Evolutionary conservation across 2,797 vertebrate species (phyloP), one percentile per base, ranked within the genome.

Genomic region (Trematomus bernacchii): DNA sequence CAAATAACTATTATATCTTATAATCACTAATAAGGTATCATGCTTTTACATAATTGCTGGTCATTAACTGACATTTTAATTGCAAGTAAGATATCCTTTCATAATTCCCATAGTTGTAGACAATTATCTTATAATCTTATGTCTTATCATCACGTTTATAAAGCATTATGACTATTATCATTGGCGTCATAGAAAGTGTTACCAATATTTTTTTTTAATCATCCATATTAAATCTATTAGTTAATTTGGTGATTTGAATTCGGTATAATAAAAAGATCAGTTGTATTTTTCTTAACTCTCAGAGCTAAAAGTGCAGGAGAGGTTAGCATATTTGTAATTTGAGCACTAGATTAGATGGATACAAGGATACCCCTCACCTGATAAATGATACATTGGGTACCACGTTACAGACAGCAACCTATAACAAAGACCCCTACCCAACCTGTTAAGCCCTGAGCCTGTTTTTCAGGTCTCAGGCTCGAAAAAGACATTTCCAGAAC

Each of bases 301-400:
- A 68, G 21, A 76, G 46, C 58, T 65, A 3, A 58, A 74, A 19
- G 13, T 73, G 37, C 42, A 51, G 43, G 27, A 13, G 14, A 16
- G 10, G 21, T 64, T 33, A 47, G 19, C 3, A 1, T 44, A 42
- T 42, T n/a, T 73, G 52, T 85, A 74, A 86, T 6, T 65, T 46
- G 68, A 82, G 79, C 46, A 21, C 9, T 30, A 54, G 42, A 59
- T 73, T 23, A 40, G 10, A 71, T 54, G 40, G 50, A 62, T 21
- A 54, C 44, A 73, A 33, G 43, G 52, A 72, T 70, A 60, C 40
- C 13, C 40, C 14, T 27, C 18, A 62, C 55, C 30, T 81, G 62
- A 70, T 69, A 58, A 75, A 86, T 74, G 69, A 89, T 78, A 78
- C 55, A 74, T 42, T 12, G 7, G 70, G 58, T 48, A 21, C 57